Evolutionary conservation across 1,140 invertebrate genomes (phyloP).

Genomic region (Drosophila pallidifrons): DNA sequence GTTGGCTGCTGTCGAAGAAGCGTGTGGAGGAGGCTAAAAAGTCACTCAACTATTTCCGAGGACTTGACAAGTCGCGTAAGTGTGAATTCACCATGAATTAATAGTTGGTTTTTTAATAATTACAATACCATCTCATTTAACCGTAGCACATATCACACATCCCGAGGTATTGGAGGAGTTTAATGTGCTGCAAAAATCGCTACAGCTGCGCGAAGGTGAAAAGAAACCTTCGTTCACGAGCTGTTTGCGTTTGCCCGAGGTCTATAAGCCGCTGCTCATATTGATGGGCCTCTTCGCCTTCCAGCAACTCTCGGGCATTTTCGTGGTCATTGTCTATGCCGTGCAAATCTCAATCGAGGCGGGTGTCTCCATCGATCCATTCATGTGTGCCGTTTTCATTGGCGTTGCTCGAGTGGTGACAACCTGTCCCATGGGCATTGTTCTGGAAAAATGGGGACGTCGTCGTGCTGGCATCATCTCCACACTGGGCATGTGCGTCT

Average conservation of each 20-base stretch:
- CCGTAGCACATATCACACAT: slow-evolving; percentile 75
- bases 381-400: slow-evolving; percentile 87
- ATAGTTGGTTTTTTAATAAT: neutral
- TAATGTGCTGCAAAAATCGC: slow-evolving; percentile 66
- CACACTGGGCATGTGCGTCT: slow-evolving; percentile 87
- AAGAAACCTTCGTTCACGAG: slow-evolving; percentile 68
- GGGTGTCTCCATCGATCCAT: slow-evolving; percentile 87
- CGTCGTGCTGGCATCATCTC: slow-evolving; percentile 87
- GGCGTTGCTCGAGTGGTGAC: slow-evolving; percentile 86
- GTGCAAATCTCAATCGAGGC: slow-evolving; percentile 88
- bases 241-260: slow-evolving; percentile 76
- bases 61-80: slow-evolving; percentile 84
- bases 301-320: slow-evolving; percentile 92
- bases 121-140: neutral
- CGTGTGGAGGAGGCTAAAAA: slow-evolving; percentile 86
- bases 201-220: slow-evolving; percentile 65
- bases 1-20: slow-evolving; percentile 88
- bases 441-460: slow-evolving; percentile 87
- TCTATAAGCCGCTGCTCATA: slow-evolving; percentile 88
- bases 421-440: slow-evolving; percentile 86
- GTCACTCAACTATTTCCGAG: slow-evolving; percentile 86
- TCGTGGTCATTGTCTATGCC: slow-evolving; percentile 91
- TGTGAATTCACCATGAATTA: neutral
- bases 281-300: slow-evolving; percentile 90
- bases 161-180: slow-evolving; percentile 81